Base-by-base conservation (phyloP, 1,140 invertebrate species). In the Luehdorfia chinensis region DNA sequence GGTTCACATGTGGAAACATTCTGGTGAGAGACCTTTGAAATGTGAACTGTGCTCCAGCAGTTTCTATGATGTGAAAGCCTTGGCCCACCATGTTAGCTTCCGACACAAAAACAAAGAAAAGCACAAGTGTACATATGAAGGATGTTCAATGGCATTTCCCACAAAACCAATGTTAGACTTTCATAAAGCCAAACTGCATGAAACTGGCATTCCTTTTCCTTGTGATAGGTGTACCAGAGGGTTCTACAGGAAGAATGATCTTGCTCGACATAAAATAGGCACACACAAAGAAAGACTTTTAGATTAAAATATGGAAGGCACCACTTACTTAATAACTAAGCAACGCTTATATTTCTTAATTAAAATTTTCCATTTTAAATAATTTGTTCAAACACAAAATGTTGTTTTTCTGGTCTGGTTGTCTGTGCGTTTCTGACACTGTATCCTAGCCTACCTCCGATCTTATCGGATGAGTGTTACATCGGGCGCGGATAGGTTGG, bases 1-100 rank as follows among this genome's bases (percentile, higher is more conserved):
- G 44, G 56, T 74, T 28, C 93, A 94, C 58, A 88, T 90, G 51
- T 85, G 90, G 47, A 90, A 87, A 18, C 93, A 92, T 59, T 90
- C 90, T n/a, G 91, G 91, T 1, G 89, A 92, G 58, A 88, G 89
- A 37, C 91, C 90, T 1, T 89, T 90, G 50, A 87, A 89, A 55
- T 93, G 92, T 66, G 69, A 86, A n/a, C 41, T 86, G 36, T 87
- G 63, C 70, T 75, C 57, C 85, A 91, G 75, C 30, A 66, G 61
- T 30, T 85, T 77, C 30, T 69, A 36, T 34, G 60, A 69, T 5
- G 43, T 60, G 6, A 76, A 72, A 23, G 57, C 64, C 23, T 59
- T 83, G 7, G 50, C 54, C 11, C 55, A 50, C 9, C 79, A 84
- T 39, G 68, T 67, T 3, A 75, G 65, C 37, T 80, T 67, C 12